These are phyloP conservation scores for Cloeon dipterum DNA, from an alignment of 2,888 invertebrate genomes.

Conservation along the genomic window DNA sequence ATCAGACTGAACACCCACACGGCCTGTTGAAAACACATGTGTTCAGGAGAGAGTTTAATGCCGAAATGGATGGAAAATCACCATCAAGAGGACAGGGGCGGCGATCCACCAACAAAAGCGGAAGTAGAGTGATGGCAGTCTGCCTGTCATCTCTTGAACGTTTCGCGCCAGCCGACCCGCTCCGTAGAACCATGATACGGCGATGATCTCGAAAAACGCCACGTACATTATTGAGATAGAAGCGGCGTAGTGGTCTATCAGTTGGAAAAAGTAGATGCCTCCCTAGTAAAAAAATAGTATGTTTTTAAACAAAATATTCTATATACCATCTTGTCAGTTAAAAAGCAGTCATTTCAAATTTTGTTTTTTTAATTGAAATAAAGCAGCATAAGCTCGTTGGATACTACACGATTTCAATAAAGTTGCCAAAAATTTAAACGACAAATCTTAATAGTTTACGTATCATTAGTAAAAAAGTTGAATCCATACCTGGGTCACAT, in stretches of 20 bases:
- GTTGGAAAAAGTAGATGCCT: slow-evolving; percentile 75
- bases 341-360: background rate
- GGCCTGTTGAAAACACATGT: slow-evolving; percentile 23
- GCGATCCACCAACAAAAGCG: slow-evolving; percentile 67
- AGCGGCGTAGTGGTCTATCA: slow-evolving; percentile 86
- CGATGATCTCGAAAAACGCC: slow-evolving; percentile 83
- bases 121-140: slow-evolving; percentile 55
- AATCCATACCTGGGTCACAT: slow-evolving; percentile 48
- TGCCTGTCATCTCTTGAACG: slow-evolving; percentile 75
- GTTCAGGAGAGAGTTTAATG: background rate
- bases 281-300: slow-evolving; percentile 27
- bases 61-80: slow-evolving; percentile 17
- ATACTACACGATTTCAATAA: no score
- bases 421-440: no score
- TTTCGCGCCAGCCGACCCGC: slow-evolving; percentile 55
- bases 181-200: slow-evolving; percentile 81
- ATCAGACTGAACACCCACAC: slow-evolving; percentile 76
- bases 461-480: background rate
- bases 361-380: no score
- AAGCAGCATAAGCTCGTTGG: no score
- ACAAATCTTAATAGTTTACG: background rate
- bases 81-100: slow-evolving; percentile 53
- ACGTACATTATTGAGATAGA: slow-evolving; percentile 77
- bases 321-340: background rate
- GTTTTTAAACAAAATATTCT: slow-evolving; percentile 4